A percentile compares a stretch with the other conserved stretches of the same genome.
phyloP scores from a whole-genome alignment of 2,888 invertebrate species.

The Drosophila austrosaltans region DNA sequence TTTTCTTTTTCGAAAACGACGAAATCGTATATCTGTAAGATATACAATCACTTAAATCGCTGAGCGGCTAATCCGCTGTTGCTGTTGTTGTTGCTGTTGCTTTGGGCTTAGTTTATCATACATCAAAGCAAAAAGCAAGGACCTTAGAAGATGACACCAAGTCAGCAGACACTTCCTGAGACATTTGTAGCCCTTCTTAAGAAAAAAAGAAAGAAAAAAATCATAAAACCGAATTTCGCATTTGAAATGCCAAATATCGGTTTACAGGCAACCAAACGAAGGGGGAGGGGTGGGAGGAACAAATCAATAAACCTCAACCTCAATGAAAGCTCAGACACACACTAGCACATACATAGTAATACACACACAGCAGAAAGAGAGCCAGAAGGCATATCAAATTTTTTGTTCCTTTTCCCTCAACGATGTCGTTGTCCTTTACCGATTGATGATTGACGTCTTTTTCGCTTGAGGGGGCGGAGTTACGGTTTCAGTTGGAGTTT shows the following conservation, averaged over 20 bases:
- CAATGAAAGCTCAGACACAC: conserved; percentile 31
- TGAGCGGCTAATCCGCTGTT: conserved; percentile 73
- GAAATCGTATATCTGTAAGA: conserved; percentile 71
- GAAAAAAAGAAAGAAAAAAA: conserved; percentile 23
- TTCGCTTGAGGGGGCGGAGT: conserved; percentile 50
- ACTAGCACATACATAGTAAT: not conserved
- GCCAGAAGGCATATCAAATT: conserved; percentile 77
- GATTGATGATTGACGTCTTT: conserved; percentile 67
- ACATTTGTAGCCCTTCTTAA: conserved; percentile 13
- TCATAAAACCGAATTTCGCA: conserved; percentile 39
- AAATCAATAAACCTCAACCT: conserved; percentile 73
- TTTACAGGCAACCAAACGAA: conserved; percentile 52
- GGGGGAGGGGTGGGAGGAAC: conserved; percentile 42
- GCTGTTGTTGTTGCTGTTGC: conserved; percentile 19
- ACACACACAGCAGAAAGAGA: conserved; percentile 5
- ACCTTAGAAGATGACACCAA: conserved; percentile 1
- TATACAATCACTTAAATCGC: conserved; percentile 79
- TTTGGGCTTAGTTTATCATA: conserved; percentile 55
- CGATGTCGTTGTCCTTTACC: conserved; percentile 29
- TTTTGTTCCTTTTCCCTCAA: conserved; percentile 45
- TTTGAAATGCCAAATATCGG: conserved; percentile 77
- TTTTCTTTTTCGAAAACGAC: conserved; percentile 16
- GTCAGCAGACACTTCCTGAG: conserved; percentile 5
- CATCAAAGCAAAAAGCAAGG: conserved; percentile 58
- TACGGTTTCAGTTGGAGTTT: conserved; percentile 50